A percentile compares a stretch with the other conserved stretches of the same genome.
Conservation (phyloP, 2,113 vertebrate genomes). For the Deroptyus accipitrinus region DNA sequence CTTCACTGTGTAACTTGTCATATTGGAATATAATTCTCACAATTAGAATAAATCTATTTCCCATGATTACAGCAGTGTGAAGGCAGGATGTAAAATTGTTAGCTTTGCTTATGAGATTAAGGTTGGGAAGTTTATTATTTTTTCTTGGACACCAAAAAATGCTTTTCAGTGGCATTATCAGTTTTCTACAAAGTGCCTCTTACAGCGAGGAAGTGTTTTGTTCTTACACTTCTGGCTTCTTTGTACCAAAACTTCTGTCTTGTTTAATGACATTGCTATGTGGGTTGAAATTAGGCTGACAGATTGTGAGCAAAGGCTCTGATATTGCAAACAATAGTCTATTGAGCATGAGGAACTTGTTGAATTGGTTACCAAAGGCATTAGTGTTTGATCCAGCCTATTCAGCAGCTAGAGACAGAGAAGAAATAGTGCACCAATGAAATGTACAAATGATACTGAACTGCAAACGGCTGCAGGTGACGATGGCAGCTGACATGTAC, state of each 20-base stretch:
- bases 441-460: slow-evolving; percentile 5
- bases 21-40: not conserved
- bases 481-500: not conserved
- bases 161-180: not conserved
- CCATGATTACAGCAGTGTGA: not conserved
- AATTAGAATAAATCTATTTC: not conserved
- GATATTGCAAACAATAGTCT: slow-evolving; percentile 53
- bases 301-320: slow-evolving; percentile 59
- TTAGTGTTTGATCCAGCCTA: not conserved
- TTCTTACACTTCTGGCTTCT: slow-evolving; percentile 30
- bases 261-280: slow-evolving; percentile 55
- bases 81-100: not conserved
- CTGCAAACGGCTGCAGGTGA: slow-evolving; percentile 30
- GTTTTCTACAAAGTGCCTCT: not conserved
- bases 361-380: slow-evolving; percentile 43
- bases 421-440: not conserved
- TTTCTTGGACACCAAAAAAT: not conserved
- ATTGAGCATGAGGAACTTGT: slow-evolving; percentile 43
- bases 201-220: not conserved
- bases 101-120: not conserved
- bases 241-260: slow-evolving; percentile 17
- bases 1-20: not conserved
- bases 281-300: slow-evolving; percentile 57
- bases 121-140: not conserved
- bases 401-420: slow-evolving; percentile 45